phyloP scores from a whole-genome alignment of 2,797 vertebrate genomes.

The Rhinichthys osculus region DNA sequence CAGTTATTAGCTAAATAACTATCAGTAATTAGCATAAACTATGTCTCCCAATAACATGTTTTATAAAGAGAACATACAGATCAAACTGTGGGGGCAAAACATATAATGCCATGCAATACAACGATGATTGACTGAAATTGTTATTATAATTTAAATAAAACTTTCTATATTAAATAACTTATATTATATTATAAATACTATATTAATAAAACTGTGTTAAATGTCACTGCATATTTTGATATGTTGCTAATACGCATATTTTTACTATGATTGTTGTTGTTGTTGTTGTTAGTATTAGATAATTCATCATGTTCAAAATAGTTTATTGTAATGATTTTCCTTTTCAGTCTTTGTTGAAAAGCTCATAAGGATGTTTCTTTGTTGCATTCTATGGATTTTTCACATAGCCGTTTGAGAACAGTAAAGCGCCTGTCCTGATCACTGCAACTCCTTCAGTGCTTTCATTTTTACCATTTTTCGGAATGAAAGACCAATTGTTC shows the following conservation, averaged over 20 bases:
- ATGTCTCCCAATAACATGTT: background rate
- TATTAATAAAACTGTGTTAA: background rate
- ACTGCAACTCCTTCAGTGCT: conserved; percentile 50
- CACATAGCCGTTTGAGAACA: conserved; percentile 64
- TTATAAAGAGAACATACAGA: background rate
- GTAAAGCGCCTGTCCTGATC: conserved; percentile 72
- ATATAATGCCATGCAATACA: background rate
- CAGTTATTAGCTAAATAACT: background rate
- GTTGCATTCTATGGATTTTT: background rate
- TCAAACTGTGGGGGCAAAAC: background rate
- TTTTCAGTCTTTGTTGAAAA: background rate
- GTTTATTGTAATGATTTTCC: background rate
- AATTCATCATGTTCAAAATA: background rate
- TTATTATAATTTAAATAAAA: background rate
- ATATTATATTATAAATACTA: background rate
- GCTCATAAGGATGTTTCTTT: conserved; percentile 1
- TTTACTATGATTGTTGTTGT: background rate
- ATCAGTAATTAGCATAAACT: background rate
- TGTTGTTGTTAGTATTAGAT: background rate
- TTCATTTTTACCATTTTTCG: conserved; percentile 63
- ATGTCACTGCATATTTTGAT: background rate
- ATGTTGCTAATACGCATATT: background rate
- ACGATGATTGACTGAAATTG: background rate
- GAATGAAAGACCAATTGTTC: conserved; percentile 71
- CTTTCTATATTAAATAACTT: background rate